Conservation (phyloP, 2,113 vertebrate species). For the Orycteropus afer region DNA sequence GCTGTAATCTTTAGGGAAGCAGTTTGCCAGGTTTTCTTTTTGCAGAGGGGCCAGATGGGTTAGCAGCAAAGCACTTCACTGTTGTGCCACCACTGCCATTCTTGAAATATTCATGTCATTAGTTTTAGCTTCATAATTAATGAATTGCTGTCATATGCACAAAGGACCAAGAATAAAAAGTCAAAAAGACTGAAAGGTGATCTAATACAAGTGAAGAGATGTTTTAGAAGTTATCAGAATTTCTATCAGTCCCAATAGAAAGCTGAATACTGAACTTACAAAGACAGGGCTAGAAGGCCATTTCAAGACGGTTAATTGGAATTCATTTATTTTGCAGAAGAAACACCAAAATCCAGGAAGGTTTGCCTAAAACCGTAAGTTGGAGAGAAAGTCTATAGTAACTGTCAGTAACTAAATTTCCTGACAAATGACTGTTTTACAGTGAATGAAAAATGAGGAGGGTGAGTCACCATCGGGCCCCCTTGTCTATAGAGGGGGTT, state of each 20-base stretch:
- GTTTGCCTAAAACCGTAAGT: background rate
- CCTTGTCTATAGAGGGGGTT: background rate
- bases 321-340: background rate
- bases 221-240: slow-evolving; percentile 72
- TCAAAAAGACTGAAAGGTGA: slow-evolving; percentile 64
- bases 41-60: background rate
- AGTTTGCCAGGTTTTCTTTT: background rate
- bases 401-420: background rate
- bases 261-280: background rate
- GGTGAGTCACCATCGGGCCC: background rate
- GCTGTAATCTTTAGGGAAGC: background rate
- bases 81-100: background rate
- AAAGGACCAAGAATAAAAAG: slow-evolving; percentile 74
- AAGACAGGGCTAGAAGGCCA: background rate
- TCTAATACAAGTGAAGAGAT: slow-evolving; percentile 75
- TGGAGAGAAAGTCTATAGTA: background rate
- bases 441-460: background rate
- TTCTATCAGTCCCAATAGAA: background rate
- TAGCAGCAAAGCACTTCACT: background rate
- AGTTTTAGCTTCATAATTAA: slow-evolving; percentile 76
- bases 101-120: slow-evolving; percentile 52
- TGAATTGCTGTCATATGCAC: slow-evolving; percentile 68
- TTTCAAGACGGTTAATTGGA: background rate
- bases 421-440: background rate
- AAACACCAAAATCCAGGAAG: slow-evolving; percentile 3